Percentiles rank a stretch among this genome's conserved stretches.
phyloP scores from a whole-genome alignment of 2,888 invertebrate species.

The Drosophila multiciliata region DNA sequence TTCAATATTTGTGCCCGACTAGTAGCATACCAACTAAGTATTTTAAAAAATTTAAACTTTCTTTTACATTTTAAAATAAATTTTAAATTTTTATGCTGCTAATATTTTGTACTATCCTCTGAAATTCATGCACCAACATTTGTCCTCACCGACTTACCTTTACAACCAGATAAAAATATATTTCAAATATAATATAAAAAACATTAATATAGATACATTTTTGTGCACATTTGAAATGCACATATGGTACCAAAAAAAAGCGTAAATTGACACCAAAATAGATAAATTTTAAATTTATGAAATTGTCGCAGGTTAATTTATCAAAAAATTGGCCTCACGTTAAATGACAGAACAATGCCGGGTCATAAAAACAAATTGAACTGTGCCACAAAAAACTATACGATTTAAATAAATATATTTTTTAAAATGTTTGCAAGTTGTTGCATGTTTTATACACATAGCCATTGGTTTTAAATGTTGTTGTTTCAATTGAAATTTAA shows the following conservation, averaged over 20 bases:
- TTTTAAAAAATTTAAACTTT: not conserved
- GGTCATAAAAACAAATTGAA: conserved; percentile 11
- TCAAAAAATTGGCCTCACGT: conserved; percentile 15
- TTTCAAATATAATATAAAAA: too few species aligned
- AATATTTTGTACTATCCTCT: not conserved
- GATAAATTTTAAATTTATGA: conserved; percentile 17
- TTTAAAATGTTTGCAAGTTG: not conserved
- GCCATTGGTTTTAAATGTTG: not conserved
- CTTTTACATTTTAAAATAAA: not conserved
- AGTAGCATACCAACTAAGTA: not conserved
- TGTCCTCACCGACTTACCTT: not conserved
- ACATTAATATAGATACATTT: not conserved
- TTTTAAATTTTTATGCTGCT: not conserved
- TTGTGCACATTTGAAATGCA: not conserved
- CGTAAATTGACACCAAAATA: not conserved
- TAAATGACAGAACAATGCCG: conserved; percentile 16
- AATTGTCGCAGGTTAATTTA: conserved; percentile 22
- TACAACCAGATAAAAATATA: not conserved
- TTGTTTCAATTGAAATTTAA: conserved; percentile 70
- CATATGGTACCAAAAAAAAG: not conserved
- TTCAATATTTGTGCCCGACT: not conserved
- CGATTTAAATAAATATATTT: conserved; percentile 10
- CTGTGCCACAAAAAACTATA: conserved; percentile 13
- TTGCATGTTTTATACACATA: not conserved
- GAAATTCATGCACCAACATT: not conserved